These are phyloP conservation scores for Myripristis murdjan DNA, from an alignment of 2,797 vertebrate species.

Conservation along the genomic window DNA sequence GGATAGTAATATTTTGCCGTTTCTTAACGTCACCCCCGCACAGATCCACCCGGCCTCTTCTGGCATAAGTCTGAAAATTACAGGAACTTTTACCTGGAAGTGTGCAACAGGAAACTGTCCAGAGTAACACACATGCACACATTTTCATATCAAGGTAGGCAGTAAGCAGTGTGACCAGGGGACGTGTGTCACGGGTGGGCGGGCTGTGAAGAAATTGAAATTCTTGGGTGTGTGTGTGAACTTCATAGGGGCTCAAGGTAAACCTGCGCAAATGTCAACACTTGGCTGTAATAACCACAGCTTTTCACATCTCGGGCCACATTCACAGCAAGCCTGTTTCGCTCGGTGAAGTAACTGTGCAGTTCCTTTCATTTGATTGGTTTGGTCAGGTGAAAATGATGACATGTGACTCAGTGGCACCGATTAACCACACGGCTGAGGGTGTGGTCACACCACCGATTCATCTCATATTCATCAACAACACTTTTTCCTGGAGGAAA, in stretches of 20 bases:
- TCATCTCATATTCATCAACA: too few species aligned
- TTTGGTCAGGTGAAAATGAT: conserved; percentile 1
- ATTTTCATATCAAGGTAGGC: too few species aligned
- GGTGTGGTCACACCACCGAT: too few species aligned
- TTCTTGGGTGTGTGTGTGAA: conserved; percentile 16
- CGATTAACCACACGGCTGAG: too few species aligned
- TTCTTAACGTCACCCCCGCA: conserved; percentile 24
- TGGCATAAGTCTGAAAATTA: not conserved
- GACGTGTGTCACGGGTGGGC: too few species aligned
- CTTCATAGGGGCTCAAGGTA: conserved; percentile 28
- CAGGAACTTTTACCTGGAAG: too few species aligned
- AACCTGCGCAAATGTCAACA: conserved; percentile 30
- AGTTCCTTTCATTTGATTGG: conserved; percentile 12
- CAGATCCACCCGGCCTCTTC: not conserved
- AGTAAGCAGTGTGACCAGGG: too few species aligned
- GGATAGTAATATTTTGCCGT: conserved; percentile 51
- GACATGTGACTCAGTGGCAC: not conserved
- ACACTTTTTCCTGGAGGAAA: too few species aligned
- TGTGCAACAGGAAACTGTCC: not conserved
- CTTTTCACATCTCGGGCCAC: too few species aligned
- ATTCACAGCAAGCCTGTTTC: too few species aligned
- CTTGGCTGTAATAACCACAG: conserved; percentile 8
- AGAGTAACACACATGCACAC: not conserved
- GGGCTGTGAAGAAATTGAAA: conserved; percentile 25
- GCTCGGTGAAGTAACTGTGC: not conserved